These are phyloP conservation scores for Silurus lanzhouensis DNA, from an alignment of 2,797 vertebrate species.

Conservation along the genomic window DNA sequence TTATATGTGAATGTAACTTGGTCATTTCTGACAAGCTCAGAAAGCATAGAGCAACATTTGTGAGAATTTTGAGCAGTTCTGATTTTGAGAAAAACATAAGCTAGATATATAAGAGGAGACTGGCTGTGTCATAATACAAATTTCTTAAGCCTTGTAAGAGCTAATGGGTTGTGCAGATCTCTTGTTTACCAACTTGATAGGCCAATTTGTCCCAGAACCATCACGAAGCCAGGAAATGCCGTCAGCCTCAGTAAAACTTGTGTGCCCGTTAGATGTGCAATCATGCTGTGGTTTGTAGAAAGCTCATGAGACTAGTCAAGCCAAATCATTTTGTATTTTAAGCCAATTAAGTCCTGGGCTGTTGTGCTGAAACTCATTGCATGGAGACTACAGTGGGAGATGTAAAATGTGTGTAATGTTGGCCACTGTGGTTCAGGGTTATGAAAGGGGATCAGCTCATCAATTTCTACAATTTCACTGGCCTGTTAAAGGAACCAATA, in stretches of 20 bases:
- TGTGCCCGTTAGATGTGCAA: constrained; percentile 51
- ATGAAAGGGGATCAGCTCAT: constrained; percentile 29
- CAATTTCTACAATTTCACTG: constrained; percentile 34
- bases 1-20: constrained; percentile 61
- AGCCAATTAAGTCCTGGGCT: constrained; percentile 35
- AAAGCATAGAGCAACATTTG: constrained; percentile 56
- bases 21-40: constrained; percentile 54
- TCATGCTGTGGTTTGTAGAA: constrained; percentile 36
- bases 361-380: constrained; percentile 9
- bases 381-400: constrained; percentile 9
- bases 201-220: constrained; percentile 56
- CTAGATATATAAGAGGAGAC: constrained; percentile 49
- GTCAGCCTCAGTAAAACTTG: constrained; percentile 38
- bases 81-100: constrained; percentile 51
- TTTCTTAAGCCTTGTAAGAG: constrained; percentile 42
- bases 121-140: constrained; percentile 20
- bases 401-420: constrained; percentile 19
- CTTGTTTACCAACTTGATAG: constrained; percentile 49
- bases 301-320: constrained; percentile 45
- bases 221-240: constrained; percentile 36
- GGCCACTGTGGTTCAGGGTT: constrained; percentile 34
- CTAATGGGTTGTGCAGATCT: constrained; percentile 56
- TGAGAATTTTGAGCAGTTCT: constrained; percentile 53
- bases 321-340: constrained; percentile 34
- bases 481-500: constrained; percentile 26